Conservation (phyloP, 2,888 invertebrate species). For the Campoplex capitator region DNA sequence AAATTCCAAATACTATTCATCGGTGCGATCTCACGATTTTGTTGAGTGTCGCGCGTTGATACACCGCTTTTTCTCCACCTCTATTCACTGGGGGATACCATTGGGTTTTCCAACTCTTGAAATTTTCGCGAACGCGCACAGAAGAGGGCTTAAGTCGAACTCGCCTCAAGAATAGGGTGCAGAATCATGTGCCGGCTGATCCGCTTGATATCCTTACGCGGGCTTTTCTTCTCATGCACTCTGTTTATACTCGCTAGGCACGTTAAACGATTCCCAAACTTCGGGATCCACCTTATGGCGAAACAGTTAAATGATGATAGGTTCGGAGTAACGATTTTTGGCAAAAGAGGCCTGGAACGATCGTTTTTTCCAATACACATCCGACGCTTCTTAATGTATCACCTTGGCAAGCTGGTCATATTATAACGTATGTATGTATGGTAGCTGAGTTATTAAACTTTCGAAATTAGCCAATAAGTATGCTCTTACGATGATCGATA, state of each 20-base stretch:
- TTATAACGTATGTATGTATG: slow-evolving; percentile 24
- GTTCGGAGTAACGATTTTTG: slow-evolving; percentile 67
- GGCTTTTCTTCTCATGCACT: slow-evolving; percentile 40
- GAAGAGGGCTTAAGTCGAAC: slow-evolving; percentile 49
- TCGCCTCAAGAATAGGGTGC: slow-evolving; percentile 59
- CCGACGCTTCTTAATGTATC: slow-evolving; percentile 31
- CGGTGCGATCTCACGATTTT: slow-evolving; percentile 19
- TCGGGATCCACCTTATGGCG: slow-evolving; percentile 61
- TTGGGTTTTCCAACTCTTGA: slow-evolving; percentile 56
- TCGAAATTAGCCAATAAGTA: slow-evolving; percentile 54
- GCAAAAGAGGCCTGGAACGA: slow-evolving; percentile 37
- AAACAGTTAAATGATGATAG: slow-evolving; percentile 15
- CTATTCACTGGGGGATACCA: slow-evolving; percentile 52
- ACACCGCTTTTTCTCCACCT: slow-evolving; percentile 30
- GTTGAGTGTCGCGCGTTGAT: slow-evolving; percentile 26
- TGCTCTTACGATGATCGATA: slow-evolving; percentile 44
- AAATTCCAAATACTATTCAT: slow-evolving; percentile 31
- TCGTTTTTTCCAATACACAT: slow-evolving; percentile 61
- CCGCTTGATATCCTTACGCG: slow-evolving; percentile 40
- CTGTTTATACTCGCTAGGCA: slow-evolving; percentile 8
- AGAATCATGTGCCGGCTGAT: slow-evolving; percentile 65
- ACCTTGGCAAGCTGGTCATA: slow-evolving; percentile 3
- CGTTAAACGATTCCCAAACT: slow-evolving; percentile 74
- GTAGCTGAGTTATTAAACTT: slow-evolving; percentile 52
- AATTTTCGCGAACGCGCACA: slow-evolving; percentile 40